Conservation (phyloP, 2,888 invertebrate genomes). For the Campoplex capitator region DNA sequence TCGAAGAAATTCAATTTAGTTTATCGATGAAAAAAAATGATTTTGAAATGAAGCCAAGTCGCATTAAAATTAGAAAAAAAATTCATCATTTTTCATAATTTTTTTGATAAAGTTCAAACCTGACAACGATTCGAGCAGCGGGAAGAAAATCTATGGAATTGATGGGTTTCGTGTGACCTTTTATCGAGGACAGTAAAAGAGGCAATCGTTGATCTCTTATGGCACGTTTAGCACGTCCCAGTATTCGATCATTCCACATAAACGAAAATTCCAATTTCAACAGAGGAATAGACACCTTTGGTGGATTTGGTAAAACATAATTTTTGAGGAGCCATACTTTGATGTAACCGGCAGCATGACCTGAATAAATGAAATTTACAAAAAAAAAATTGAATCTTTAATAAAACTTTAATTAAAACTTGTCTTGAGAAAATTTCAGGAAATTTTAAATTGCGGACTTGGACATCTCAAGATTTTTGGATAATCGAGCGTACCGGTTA, state of each 20-base stretch:
- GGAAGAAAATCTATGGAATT: conserved; percentile 89
- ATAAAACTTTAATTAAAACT: too few relatives aligned
- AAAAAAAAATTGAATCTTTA: too few relatives aligned
- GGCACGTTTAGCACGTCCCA: conserved; percentile 89
- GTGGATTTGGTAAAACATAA: conserved; percentile 85
- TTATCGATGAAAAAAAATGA: background rate
- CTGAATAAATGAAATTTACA: conserved; percentile 73
- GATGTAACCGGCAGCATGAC: conserved; percentile 89
- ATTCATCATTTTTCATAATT: background rate
- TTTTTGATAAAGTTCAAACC: conserved; percentile 84
- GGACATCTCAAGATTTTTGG: background rate
- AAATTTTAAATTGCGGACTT: background rate
- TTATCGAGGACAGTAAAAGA: conserved; percentile 89
- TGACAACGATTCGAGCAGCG: conserved; percentile 88
- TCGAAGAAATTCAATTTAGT: background rate
- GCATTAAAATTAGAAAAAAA: background rate
- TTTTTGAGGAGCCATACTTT: conserved; percentile 92
- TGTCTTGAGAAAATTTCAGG: background rate
- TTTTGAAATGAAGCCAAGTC: background rate
- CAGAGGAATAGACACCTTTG: conserved; percentile 87
- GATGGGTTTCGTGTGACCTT: conserved; percentile 90
- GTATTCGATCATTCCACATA: conserved; percentile 88
- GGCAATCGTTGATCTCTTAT: conserved; percentile 88
- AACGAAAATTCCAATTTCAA: conserved; percentile 90
- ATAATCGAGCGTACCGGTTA: conserved; percentile 86